Percentiles rank a stretch among this genome's conserved stretches.
Evolutionary conservation across 2,797 vertebrate genomes (phyloP).

Genomic region (Myoxocephalus aenaeus): DNA sequence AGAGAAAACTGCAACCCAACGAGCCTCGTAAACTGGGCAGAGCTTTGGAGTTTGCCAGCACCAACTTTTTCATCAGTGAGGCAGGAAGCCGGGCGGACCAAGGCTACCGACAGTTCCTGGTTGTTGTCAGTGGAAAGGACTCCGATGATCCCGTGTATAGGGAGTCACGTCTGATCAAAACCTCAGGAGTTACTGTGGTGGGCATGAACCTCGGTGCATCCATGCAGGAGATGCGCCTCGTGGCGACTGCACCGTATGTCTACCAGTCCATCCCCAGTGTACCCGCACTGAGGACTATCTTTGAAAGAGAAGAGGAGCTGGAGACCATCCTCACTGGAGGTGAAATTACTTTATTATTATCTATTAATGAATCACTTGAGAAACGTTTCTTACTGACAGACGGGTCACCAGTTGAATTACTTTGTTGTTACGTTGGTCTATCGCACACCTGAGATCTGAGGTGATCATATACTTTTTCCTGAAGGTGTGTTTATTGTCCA

Average conservation of each 20-base stretch:
- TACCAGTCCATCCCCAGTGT: slow-evolving; percentile 36
- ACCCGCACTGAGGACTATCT: slow-evolving; percentile 51
- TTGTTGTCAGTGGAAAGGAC: slow-evolving; percentile 75
- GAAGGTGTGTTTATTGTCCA: background rate
- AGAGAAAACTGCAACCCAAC: background rate
- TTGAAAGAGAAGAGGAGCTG: slow-evolving; percentile 60
- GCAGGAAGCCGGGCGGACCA: slow-evolving; percentile 76
- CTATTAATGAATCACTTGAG: background rate
- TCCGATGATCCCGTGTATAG: slow-evolving; percentile 60
- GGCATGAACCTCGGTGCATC: slow-evolving; percentile 74
- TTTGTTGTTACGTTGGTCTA: background rate
- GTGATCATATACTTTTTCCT: background rate
- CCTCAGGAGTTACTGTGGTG: slow-evolving; percentile 78
- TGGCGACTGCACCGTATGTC: slow-evolving; percentile 55
- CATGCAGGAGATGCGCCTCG: slow-evolving; percentile 51
- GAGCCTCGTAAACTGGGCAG: slow-evolving; percentile 57
- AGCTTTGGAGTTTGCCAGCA: slow-evolving; percentile 71
- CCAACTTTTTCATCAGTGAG: slow-evolving; percentile 66
- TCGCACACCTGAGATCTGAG: background rate
- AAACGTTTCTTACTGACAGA: background rate
- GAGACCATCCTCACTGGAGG: slow-evolving; percentile 49
- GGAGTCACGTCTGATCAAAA: slow-evolving; percentile 71
- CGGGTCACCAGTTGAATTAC: background rate
- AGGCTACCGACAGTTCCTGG: slow-evolving; percentile 77
- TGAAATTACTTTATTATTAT: slow-evolving; percentile 26